Evolutionary conservation across 1,140 invertebrate species (phyloP).

Genomic region (Drosophila willistoni): DNA sequence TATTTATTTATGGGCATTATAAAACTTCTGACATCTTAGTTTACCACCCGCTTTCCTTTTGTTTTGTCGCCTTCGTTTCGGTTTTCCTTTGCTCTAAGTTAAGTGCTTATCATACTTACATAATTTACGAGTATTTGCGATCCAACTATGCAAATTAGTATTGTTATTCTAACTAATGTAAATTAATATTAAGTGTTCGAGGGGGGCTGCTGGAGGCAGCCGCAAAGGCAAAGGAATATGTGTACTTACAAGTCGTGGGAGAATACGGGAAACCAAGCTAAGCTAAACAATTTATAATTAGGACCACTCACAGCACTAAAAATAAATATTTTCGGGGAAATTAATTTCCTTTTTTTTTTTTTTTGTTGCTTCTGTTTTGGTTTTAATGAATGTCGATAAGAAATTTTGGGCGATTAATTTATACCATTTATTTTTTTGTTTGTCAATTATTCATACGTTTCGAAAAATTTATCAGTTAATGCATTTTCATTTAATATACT

Average conservation of each 20-base stretch:
- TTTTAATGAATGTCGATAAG: background rate
- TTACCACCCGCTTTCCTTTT: slow-evolving; percentile 16
- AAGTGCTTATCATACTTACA: slow-evolving; percentile 23
- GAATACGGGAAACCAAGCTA: background rate
- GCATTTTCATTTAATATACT: slow-evolving; percentile 27
- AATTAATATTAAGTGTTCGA: slow-evolving; percentile 10
- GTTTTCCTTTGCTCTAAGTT: background rate
- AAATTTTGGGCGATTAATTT: background rate
- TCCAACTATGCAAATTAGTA: slow-evolving; percentile 22
- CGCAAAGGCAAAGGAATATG: background rate
- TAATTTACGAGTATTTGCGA: slow-evolving; percentile 23
- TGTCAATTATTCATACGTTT: slow-evolving; percentile 6
- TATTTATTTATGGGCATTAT: slow-evolving; percentile 22
- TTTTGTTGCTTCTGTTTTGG: no score
- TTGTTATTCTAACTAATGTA: slow-evolving; percentile 19
- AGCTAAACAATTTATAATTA: slow-evolving; percentile 6
- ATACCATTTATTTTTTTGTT: slow-evolving; percentile 6
- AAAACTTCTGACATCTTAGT: slow-evolving; percentile 22
- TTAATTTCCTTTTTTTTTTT: background rate
- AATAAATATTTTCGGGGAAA: background rate
- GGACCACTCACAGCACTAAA: slow-evolving; percentile 10
- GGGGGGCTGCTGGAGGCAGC: background rate
- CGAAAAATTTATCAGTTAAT: slow-evolving; percentile 18
- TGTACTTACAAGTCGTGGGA: background rate
- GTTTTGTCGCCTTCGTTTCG: slow-evolving; percentile 4